Conservation (phyloP, 2,113 vertebrate species). For the Gallinago paraguaiae region DNA sequence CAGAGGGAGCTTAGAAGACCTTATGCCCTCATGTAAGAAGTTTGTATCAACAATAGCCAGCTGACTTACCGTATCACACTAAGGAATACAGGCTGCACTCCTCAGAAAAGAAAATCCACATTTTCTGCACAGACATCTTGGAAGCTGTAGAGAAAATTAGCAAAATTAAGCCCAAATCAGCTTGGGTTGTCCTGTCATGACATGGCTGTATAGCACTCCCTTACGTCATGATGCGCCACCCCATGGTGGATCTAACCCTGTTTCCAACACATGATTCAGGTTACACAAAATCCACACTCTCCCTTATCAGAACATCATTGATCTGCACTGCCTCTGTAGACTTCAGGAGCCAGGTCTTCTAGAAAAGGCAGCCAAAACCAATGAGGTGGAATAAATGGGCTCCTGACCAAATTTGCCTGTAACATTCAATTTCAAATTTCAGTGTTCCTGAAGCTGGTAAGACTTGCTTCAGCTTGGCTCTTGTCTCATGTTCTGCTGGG, state of each 20-base stretch:
- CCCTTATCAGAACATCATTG: background rate
- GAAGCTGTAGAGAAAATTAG: background rate
- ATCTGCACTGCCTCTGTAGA: background rate
- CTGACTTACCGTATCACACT: background rate
- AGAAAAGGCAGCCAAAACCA: background rate
- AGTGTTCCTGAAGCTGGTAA: background rate
- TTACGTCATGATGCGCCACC: fast-evolving
- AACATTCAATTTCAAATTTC: background rate
- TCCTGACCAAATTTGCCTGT: background rate
- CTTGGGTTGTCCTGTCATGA: background rate
- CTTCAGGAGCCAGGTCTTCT: background rate
- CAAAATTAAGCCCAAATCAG: background rate
- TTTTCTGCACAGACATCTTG: background rate
- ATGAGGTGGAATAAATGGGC: background rate
- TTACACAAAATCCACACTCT: background rate
- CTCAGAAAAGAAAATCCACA: background rate
- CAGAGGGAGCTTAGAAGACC: background rate
- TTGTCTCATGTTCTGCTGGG: background rate
- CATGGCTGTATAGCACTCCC: background rate
- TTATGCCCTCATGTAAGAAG: background rate
- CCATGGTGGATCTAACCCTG: background rate
- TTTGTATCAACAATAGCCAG: slow-evolving; percentile 9
- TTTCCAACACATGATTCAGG: background rate
- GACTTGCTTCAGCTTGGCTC: background rate
- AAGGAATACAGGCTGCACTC: background rate